phyloP scores from a whole-genome alignment of 2,113 vertebrate species.

The Gobiocypris rarus region DNA sequence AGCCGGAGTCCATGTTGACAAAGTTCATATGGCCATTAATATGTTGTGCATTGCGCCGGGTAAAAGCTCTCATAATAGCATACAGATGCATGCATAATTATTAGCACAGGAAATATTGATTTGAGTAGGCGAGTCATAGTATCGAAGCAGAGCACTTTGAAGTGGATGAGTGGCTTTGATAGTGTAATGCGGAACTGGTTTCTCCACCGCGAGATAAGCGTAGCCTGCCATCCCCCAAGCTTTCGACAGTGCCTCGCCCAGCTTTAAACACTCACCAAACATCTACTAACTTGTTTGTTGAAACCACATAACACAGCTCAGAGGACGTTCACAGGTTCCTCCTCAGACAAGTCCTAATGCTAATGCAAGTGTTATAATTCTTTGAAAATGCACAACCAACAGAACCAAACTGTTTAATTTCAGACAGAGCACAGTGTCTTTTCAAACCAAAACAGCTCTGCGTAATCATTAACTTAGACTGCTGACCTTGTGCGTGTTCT shows the following conservation, averaged over 20 bases:
- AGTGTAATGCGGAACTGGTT: slow-evolving; percentile 55
- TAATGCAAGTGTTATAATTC: not conserved
- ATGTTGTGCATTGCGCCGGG: slow-evolving; percentile 43
- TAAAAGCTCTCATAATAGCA: slow-evolving; percentile 50
- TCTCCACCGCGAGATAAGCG: slow-evolving; percentile 49
- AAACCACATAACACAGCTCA: slow-evolving; percentile 35
- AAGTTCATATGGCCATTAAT: slow-evolving; percentile 46
- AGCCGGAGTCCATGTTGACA: slow-evolving; percentile 51
- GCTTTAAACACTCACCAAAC: slow-evolving; percentile 37
- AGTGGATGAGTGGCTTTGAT: slow-evolving; percentile 50
- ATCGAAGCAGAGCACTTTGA: slow-evolving; percentile 46
- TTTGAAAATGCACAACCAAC: not conserved
- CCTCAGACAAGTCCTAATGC: not conserved
- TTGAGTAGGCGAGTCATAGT: slow-evolving; percentile 13
- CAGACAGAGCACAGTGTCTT: slow-evolving; percentile 22
- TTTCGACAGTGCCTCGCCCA: slow-evolving; percentile 40
- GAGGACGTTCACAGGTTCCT: not conserved
- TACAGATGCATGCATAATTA: slow-evolving; percentile 21
- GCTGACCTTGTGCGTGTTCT: slow-evolving; percentile 10
- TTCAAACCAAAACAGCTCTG: slow-evolving; percentile 59
- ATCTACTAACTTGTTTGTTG: slow-evolving; percentile 34
- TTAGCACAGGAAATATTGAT: slow-evolving; percentile 20
- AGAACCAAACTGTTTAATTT: not conserved
- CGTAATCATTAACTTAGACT: slow-evolving; percentile 64
- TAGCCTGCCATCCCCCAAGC: slow-evolving; percentile 40